These are phyloP conservation scores for Cosmia trapezina DNA, from an alignment of 2,888 invertebrate genomes.

Conservation along the genomic window DNA sequence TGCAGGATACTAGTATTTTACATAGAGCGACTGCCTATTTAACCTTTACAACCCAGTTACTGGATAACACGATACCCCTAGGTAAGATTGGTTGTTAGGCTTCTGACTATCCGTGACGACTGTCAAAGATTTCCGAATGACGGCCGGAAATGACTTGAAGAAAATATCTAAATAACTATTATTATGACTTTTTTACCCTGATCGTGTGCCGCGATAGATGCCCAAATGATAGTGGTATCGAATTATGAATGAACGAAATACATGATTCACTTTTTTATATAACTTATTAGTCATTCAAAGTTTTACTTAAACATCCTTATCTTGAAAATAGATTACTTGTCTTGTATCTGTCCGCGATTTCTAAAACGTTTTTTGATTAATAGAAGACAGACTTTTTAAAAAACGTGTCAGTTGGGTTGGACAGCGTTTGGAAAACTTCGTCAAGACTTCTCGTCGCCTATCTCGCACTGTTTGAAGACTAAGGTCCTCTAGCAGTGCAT, in stretches of 20 bases:
- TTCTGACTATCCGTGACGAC: background rate
- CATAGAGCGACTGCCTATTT: background rate
- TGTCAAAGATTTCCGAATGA: background rate
- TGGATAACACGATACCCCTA: background rate
- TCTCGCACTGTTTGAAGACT: no score
- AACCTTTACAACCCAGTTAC: background rate
- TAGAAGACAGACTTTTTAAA: no score
- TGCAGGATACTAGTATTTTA: no score
- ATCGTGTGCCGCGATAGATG: background rate
- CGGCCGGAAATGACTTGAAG: background rate
- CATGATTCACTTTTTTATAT: constrained; percentile 12
- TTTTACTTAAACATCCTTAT: background rate
- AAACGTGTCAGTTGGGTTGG: no score
- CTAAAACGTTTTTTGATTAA: no score
- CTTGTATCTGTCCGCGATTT: background rate
- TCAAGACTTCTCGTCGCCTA: no score
- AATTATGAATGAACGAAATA: constrained; percentile 18
- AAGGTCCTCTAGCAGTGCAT: no score
- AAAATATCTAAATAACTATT: no score
- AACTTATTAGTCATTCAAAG: background rate
- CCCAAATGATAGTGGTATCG: background rate
- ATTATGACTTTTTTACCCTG: constrained; percentile 7
- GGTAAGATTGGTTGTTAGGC: background rate
- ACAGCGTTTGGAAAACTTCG: no score
- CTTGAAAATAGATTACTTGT: background rate